Percentiles rank a stretch among this genome's conserved stretches.
These are phyloP conservation scores for Pelagia noctiluca DNA, from an alignment of 30 jellyfish, hydroid and myxozoan species.

Conservation along the genomic window DNA sequence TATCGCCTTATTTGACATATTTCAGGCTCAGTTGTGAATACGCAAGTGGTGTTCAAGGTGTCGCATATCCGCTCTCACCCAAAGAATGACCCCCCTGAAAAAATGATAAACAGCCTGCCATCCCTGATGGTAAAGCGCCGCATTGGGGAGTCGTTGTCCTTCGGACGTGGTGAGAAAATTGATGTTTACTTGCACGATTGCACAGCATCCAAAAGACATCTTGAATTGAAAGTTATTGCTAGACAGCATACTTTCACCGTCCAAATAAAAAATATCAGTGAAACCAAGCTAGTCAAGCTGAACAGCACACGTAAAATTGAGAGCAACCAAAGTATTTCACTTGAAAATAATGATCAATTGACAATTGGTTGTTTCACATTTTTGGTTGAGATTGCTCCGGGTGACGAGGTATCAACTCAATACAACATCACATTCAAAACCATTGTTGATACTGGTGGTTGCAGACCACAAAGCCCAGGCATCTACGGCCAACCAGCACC, in stretches of 20 bases:
- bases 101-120: conserved; percentile 38
- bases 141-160: conserved; percentile 40
- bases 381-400: conserved; percentile 55
- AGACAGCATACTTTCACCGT: conserved; percentile 40
- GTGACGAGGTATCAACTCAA: conserved; percentile 25
- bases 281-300: conserved; percentile 22
- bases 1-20: not conserved
- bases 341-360: conserved; percentile 49
- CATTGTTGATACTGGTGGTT: not conserved
- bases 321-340: not conserved
- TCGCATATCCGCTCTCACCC: conserved; percentile 20
- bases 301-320: conserved; percentile 39
- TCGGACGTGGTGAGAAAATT: conserved; percentile 69
- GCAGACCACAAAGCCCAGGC: not conserved
- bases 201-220: conserved; percentile 53
- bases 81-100: conserved; percentile 41
- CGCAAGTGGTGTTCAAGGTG: conserved; percentile 48
- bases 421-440: conserved; percentile 32
- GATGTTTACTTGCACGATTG: conserved; percentile 66
- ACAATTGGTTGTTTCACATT: conserved; percentile 56
- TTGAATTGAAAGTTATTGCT: conserved; percentile 12
- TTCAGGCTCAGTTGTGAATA: not conserved
- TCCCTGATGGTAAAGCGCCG: not conserved
- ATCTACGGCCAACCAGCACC: not conserved
- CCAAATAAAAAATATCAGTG: conserved; percentile 41